These are phyloP conservation scores for Drosophila takahashii DNA, from an alignment of 1,140 invertebrate species.

Conservation along the genomic window DNA sequence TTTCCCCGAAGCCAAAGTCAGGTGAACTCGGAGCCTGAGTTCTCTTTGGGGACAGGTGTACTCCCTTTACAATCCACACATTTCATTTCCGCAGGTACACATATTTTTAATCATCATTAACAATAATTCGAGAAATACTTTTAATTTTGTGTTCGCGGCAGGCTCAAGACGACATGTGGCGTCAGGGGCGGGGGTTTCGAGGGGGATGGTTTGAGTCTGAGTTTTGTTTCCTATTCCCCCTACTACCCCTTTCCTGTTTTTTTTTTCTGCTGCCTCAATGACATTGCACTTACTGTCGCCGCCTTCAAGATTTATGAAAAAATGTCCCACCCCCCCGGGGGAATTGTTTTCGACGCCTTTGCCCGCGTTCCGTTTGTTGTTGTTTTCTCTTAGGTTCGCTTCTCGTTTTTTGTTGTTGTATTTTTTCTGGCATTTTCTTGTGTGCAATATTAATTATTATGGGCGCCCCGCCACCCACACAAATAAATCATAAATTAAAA, in stretches of 20 bases:
- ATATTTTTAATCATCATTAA: constrained; percentile 84
- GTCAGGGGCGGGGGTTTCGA: constrained; percentile 20
- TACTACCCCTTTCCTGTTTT: constrained; percentile 40
- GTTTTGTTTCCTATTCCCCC: constrained; percentile 52
- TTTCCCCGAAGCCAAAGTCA: not conserved
- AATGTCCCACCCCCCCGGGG: constrained; percentile 33
- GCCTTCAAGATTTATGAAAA: constrained; percentile 76
- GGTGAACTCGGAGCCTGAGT: constrained; percentile 6
- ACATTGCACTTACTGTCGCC: constrained; percentile 76
- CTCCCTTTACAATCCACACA: constrained; percentile 8
- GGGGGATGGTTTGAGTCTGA: constrained; percentile 9
- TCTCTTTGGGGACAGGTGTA: constrained; percentile 21
- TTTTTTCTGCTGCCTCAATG: constrained; percentile 64
- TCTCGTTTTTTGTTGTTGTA: constrained; percentile 3
- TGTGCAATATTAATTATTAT: constrained; percentile 82
- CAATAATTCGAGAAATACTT: constrained; percentile 84
- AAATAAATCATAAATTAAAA: constrained; percentile 83
- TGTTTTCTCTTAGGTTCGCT: constrained; percentile 20
- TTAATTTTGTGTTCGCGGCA: constrained; percentile 68
- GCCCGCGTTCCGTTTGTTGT: constrained; percentile 16
- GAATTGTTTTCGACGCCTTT: constrained; percentile 63
- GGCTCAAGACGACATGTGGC: constrained; percentile 55
- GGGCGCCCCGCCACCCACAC: constrained; percentile 74
- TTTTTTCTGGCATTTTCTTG: constrained; percentile 50
- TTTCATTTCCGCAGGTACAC: constrained; percentile 69